Evolutionary conservation across 2,888 invertebrate genomes (phyloP).

Genomic region (Ornithoptera priamus): DNA sequence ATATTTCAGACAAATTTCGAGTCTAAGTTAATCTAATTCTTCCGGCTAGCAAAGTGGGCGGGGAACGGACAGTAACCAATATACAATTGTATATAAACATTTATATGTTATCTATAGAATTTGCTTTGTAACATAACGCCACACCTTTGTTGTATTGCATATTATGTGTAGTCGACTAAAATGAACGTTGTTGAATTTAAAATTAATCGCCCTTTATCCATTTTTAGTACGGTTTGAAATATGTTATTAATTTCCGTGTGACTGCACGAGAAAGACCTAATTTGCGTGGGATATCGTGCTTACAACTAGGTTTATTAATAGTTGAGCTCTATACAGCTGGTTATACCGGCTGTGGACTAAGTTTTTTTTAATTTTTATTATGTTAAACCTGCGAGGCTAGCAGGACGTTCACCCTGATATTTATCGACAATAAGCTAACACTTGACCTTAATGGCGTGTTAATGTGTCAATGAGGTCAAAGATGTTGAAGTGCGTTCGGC

Average conservation of each 20-base stretch:
- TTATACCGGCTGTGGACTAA: background rate
- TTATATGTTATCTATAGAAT: background rate
- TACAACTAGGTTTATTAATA: no score
- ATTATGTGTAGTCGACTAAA: background rate
- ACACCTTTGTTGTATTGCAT: background rate
- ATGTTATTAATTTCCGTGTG: background rate
- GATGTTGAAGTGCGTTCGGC: no score
- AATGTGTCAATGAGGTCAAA: no score
- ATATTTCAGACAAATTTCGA: no score
- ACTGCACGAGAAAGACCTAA: background rate
- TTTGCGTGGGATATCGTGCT: background rate
- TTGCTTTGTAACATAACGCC: background rate
- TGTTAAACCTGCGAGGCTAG: background rate
- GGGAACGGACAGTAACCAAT: no score
- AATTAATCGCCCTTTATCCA: background rate
- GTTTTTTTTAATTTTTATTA: background rate
- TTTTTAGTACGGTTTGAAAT: background rate
- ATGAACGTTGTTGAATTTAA: background rate
- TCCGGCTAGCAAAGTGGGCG: no score
- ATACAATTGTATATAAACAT: background rate
- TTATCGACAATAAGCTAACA: background rate
- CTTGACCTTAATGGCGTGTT: no score
- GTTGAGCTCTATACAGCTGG: background rate
- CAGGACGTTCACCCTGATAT: background rate
- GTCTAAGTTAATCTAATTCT: no score